Conservation (phyloP, 2,888 invertebrate species). For the Sisyra terminalis region DNA sequence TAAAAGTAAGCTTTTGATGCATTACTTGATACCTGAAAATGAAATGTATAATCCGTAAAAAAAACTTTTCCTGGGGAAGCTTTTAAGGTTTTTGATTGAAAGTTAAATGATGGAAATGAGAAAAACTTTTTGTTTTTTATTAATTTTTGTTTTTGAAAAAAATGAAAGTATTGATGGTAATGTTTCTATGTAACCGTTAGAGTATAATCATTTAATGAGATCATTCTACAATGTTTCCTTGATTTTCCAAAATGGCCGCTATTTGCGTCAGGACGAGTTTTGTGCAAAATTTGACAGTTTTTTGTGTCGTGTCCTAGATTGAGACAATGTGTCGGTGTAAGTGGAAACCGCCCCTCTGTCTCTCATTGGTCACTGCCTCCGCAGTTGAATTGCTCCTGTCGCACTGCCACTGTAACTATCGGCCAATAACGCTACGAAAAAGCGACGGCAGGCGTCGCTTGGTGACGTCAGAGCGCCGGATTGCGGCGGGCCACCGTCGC, state of each 20-base stretch:
- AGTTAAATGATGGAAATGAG: neutral
- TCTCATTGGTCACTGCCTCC: neutral
- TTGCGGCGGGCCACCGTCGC: no score
- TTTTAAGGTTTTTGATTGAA: neutral
- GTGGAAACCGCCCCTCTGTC: neutral
- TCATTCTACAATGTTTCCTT: slow-evolving; percentile 25
- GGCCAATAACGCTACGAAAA: slow-evolving; percentile 8
- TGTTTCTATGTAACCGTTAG: neutral
- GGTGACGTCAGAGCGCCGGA: no score
- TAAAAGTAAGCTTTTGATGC: no score
- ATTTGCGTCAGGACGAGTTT: slow-evolving; percentile 2
- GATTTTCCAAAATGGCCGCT: slow-evolving; percentile 28
- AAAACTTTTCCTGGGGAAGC: no score
- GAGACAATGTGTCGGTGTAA: neutral
- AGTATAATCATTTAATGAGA: slow-evolving; percentile 25
- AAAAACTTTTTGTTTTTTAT: neutral
- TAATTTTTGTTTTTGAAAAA: neutral
- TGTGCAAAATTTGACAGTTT: neutral
- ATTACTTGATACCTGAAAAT: no score
- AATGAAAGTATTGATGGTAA: neutral
- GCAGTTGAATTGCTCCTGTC: slow-evolving; percentile 6
- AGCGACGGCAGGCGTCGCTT: no score
- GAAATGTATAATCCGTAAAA: no score
- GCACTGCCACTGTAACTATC: slow-evolving; percentile 9
- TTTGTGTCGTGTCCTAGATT: neutral